These are phyloP conservation scores for Metopia argyrocephala DNA, from an alignment of 2,888 invertebrate species.

Conservation along the genomic window DNA sequence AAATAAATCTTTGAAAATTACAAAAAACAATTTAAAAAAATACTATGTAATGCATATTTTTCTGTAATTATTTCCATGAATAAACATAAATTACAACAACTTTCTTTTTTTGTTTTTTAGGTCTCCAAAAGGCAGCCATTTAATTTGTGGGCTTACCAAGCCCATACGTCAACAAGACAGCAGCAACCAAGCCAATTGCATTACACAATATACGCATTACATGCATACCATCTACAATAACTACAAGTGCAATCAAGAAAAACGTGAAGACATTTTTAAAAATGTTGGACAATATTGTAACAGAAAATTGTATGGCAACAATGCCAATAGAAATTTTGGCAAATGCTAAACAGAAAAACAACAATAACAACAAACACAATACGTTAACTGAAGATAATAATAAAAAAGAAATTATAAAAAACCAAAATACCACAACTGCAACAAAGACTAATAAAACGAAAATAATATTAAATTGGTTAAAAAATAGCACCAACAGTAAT, in stretches of 20 bases:
- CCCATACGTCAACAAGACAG: not conserved
- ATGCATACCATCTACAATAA: slow-evolving; percentile 36
- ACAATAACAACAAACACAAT: slow-evolving; percentile 32
- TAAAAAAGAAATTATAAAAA: slow-evolving; percentile 64
- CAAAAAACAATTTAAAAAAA: not conserved
- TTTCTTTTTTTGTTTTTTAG: slow-evolving; percentile 65
- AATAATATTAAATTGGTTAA: slow-evolving; percentile 75
- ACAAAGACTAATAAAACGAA: slow-evolving; percentile 72
- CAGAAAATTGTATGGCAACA: slow-evolving; percentile 52
- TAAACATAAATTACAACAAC: slow-evolving; percentile 48
- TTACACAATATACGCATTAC: slow-evolving; percentile 39
- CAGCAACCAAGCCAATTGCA: not conserved
- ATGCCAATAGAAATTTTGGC: slow-evolving; percentile 61
- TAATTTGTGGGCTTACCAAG: slow-evolving; percentile 57
- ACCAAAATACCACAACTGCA: slow-evolving; percentile 15
- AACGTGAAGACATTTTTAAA: slow-evolving; percentile 66
- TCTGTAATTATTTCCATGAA: not conserved
- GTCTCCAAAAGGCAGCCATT: slow-evolving; percentile 65
- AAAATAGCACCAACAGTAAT: slow-evolving; percentile 62
- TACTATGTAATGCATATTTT: not conserved
- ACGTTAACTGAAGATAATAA: slow-evolving; percentile 57
- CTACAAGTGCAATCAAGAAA: slow-evolving; percentile 55
- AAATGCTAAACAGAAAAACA: slow-evolving; percentile 61
- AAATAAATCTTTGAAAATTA: no score
- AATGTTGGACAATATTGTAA: slow-evolving; percentile 66